Evolutionary conservation across 2,888 invertebrate species (phyloP).

Genomic region (Iselma pallidipennis): DNA sequence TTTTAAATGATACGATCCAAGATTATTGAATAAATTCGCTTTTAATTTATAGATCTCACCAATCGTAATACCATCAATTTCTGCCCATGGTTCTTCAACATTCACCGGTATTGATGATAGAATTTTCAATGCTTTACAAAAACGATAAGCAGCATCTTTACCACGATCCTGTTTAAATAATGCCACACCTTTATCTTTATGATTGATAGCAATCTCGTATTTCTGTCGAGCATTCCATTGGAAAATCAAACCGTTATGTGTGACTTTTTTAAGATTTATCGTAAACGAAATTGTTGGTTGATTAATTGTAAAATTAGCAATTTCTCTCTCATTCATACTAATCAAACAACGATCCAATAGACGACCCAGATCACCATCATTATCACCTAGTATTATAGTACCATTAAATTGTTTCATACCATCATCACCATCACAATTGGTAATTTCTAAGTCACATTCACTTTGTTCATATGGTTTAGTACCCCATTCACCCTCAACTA

Average conservation of each 20-base stretch:
- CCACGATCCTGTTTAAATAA: constrained; percentile 67
- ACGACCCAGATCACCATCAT: constrained; percentile 55
- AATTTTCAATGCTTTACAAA: constrained; percentile 74
- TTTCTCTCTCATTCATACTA: constrained; percentile 58
- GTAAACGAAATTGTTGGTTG: constrained; percentile 43
- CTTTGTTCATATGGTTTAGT: constrained; percentile 51
- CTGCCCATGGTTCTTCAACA: constrained; percentile 54
- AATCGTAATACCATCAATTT: constrained; percentile 57
- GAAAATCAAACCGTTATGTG: constrained; percentile 54
- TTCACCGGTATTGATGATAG: constrained; percentile 66
- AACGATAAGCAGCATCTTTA: constrained; percentile 73
- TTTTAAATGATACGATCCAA: constrained; percentile 80
- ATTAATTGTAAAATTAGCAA: constrained; percentile 53
- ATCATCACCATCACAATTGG: constrained; percentile 28
- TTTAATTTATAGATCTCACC: constrained; percentile 64
- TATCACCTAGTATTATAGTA: constrained; percentile 53
- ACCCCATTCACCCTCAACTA: constrained; percentile 42
- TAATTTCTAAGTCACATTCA: constrained; percentile 47
- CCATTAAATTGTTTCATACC: constrained; percentile 34
- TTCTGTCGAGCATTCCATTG: constrained; percentile 54
- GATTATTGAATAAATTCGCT: constrained; percentile 75
- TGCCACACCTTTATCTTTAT: constrained; percentile 61
- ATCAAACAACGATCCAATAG: constrained; percentile 57
- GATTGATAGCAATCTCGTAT: constrained; percentile 52
- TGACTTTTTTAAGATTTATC: constrained; percentile 51